Conservation (phyloP, 2,888 invertebrate species). For the Drosophila rellima region DNA sequence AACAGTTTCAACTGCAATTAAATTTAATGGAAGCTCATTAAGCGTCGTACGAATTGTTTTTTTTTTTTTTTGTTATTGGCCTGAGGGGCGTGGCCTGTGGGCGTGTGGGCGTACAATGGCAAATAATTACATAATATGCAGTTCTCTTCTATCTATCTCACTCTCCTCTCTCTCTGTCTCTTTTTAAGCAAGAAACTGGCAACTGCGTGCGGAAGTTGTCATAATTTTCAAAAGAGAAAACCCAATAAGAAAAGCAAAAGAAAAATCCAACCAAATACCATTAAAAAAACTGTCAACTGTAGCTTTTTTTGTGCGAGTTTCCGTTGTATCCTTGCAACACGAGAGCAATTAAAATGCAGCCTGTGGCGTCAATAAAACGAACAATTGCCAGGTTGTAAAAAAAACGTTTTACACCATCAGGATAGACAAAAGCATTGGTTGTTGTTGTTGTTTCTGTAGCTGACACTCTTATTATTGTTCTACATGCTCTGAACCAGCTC, state of each 20-base stretch:
- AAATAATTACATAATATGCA: constrained; percentile 64
- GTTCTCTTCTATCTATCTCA: constrained; percentile 5
- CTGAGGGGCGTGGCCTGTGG: constrained; percentile 7
- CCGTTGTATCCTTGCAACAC: constrained; percentile 39
- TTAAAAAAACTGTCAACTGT: constrained; percentile 31
- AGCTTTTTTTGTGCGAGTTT: constrained; percentile 17
- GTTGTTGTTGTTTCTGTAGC: neutral
- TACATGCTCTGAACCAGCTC: neutral
- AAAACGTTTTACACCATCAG: constrained; percentile 42
- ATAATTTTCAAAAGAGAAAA: constrained; percentile 26
- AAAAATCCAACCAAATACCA: constrained; percentile 34
- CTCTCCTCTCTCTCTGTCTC: neutral
- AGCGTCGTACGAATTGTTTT: constrained; percentile 57
- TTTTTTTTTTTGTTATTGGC: neutral
- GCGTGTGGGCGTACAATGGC: constrained; percentile 22
- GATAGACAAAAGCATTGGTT: constrained; percentile 13
- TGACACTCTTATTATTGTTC: neutral
- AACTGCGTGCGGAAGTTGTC: constrained; percentile 62
- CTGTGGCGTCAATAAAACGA: constrained; percentile 66
- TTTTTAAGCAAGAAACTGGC: constrained; percentile 26
- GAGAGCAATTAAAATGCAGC: constrained; percentile 74
- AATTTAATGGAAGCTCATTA: constrained; percentile 80
- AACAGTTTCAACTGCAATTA: constrained; percentile 76
- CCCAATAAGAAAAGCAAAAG: constrained; percentile 3
- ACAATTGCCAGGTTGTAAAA: constrained; percentile 69